Evolutionary conservation across 92 coral and sea anemone species (phyloP).

Genomic region (Zoanthus solanderi): DNA sequence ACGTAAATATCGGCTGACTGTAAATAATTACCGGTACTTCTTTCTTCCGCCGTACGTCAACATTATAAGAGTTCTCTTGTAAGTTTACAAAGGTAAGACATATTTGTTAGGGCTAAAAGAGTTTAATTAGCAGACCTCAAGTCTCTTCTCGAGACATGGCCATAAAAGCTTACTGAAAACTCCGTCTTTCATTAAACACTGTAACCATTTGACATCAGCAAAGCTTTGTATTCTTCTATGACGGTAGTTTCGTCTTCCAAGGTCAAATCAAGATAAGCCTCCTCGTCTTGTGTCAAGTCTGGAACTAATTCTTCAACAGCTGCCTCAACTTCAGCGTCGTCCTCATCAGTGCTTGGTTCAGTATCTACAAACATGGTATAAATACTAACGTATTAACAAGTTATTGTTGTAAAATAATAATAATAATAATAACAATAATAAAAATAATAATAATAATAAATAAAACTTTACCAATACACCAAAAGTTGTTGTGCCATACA

Average conservation of each 20-base stretch:
- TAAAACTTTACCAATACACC: too few relatives aligned
- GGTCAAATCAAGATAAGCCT: conserved; percentile 78
- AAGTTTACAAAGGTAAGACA: background rate
- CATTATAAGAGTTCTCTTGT: background rate
- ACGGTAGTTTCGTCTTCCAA: conserved; percentile 79
- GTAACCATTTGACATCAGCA: conserved; percentile 60
- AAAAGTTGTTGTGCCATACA: too few relatives aligned
- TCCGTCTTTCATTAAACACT: background rate
- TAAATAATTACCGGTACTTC: background rate
- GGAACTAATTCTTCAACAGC: conserved; percentile 78
- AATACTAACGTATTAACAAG: background rate
- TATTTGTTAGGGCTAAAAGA: background rate
- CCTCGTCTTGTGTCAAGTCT: conserved; percentile 66
- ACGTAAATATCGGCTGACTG: background rate
- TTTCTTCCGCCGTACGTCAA: background rate
- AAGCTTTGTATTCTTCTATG: conserved; percentile 78
- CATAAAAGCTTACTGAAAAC: background rate
- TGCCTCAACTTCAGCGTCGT: conserved; percentile 70
- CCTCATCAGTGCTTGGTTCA: conserved; percentile 48
- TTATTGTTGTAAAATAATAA: too few relatives aligned
- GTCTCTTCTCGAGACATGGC: background rate
- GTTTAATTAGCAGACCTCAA: background rate
- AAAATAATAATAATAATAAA: too few relatives aligned
- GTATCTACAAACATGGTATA: background rate
- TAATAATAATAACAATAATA: too few relatives aligned